Percentiles rank a stretch among this genome's conserved stretches.
Conservation (phyloP, 2,888 invertebrate species). For the Microplitis deprimator region DNA sequence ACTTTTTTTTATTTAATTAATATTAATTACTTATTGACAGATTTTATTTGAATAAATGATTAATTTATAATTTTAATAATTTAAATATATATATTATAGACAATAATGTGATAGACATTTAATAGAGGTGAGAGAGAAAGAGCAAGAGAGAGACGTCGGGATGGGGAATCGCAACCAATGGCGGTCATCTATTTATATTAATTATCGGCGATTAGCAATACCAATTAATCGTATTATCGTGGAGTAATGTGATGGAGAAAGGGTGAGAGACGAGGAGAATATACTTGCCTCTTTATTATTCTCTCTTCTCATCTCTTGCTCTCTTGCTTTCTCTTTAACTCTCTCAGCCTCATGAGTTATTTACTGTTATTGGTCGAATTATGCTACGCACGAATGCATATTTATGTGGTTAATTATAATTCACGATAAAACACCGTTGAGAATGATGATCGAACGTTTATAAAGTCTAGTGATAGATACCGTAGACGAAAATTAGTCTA, state of each 20-base stretch:
- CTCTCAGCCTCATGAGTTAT: conserved; percentile 63
- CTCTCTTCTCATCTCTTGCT: neutral
- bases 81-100: neutral
- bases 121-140: neutral
- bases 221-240: conserved; percentile 71
- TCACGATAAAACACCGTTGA: conserved; percentile 67
- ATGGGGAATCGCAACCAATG: conserved; percentile 62
- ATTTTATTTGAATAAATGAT: too few species aligned
- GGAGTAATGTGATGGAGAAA: conserved; percentile 17
- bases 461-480: conserved; percentile 37
- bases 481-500: neutral
- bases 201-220: conserved; percentile 68
- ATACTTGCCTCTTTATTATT: conserved; percentile 17
- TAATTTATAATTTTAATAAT: too few species aligned
- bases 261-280: conserved; percentile 22
- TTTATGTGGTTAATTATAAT: conserved; percentile 71
- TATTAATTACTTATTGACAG: too few species aligned
- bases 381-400: conserved; percentile 70
- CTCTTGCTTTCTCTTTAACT: conserved; percentile 16
- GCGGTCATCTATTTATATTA: conserved; percentile 70
- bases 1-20: too few species aligned
- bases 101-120: conserved; percentile 11
- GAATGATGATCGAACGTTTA: conserved; percentile 61
- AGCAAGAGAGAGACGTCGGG: neutral
- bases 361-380: conserved; percentile 71